Evolutionary conservation across 2,113 vertebrate species (phyloP).

Genomic region (Circaetus gallicus): DNA sequence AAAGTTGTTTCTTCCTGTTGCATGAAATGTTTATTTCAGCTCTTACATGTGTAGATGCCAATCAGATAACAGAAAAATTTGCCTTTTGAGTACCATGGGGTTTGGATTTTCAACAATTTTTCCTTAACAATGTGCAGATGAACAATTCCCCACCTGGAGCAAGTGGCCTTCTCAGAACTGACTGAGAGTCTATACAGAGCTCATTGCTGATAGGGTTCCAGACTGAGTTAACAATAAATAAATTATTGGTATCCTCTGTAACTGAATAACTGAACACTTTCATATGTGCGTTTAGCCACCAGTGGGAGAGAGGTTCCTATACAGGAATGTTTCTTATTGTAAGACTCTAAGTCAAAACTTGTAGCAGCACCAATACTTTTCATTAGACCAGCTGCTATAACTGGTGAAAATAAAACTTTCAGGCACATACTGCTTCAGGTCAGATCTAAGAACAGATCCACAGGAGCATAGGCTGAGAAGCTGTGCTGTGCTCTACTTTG

Average conservation of each 20-base stretch:
- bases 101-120: background rate
- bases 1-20: background rate
- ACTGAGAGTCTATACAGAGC: background rate
- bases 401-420: background rate
- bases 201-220: background rate
- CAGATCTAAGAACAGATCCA: background rate
- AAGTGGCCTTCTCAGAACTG: background rate
- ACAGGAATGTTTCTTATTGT: background rate
- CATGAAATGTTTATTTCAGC: background rate
- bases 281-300: background rate
- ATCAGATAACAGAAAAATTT: background rate
- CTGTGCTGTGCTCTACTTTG: background rate
- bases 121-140: background rate
- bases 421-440: background rate
- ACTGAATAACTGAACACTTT: background rate
- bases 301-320: background rate
- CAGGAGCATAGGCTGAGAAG: background rate
- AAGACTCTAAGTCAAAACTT: background rate
- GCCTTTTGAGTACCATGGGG: background rate
- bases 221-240: background rate
- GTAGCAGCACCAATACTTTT: background rate
- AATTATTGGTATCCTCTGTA: background rate
- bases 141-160: background rate
- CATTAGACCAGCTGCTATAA: background rate
- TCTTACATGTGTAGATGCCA: background rate